These are phyloP conservation scores for Drosophila lutescens DNA, from an alignment of 2,888 invertebrate genomes.

Conservation along the genomic window DNA sequence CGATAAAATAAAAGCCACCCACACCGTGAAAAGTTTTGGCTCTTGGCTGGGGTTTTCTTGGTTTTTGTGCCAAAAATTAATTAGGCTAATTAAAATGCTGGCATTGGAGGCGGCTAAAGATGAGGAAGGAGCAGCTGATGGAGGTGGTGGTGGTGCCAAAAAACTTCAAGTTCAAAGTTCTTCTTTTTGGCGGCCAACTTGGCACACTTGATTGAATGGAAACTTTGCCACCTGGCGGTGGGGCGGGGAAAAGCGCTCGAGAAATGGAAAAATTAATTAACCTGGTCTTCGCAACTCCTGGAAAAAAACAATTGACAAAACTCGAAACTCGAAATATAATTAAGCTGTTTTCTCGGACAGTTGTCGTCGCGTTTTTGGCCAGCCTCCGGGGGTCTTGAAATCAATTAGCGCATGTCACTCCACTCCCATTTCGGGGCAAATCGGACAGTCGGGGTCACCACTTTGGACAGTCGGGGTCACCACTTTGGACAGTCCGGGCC, in stretches of 20 bases:
- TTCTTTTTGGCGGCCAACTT: conserved; percentile 47
- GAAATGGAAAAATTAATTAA: conserved; percentile 65
- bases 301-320: conserved; percentile 61
- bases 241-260: background rate
- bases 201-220: conserved; percentile 70
- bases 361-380: conserved; percentile 15
- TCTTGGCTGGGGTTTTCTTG: conserved; percentile 15
- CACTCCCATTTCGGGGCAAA: conserved; percentile 11
- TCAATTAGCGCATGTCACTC: conserved; percentile 69
- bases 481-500: conserved; percentile 15
- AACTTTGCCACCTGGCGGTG: conserved; percentile 66
- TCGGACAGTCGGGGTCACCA: conserved; percentile 33
- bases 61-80: conserved; percentile 69
- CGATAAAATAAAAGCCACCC: background rate
- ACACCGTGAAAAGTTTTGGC: conserved; percentile 26
- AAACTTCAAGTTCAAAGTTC: conserved; percentile 74
- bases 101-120: conserved; percentile 19
- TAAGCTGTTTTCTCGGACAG: conserved; percentile 53
- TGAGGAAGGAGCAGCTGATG: conserved; percentile 2
- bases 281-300: conserved; percentile 19
- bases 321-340: conserved; percentile 71
- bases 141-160: background rate
- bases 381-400: conserved; percentile 53
- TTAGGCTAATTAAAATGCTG: conserved; percentile 74
- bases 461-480: conserved; percentile 41